phyloP scores from a whole-genome alignment of 2,113 vertebrate species.

The Erythrolamprus reginae region DNA sequence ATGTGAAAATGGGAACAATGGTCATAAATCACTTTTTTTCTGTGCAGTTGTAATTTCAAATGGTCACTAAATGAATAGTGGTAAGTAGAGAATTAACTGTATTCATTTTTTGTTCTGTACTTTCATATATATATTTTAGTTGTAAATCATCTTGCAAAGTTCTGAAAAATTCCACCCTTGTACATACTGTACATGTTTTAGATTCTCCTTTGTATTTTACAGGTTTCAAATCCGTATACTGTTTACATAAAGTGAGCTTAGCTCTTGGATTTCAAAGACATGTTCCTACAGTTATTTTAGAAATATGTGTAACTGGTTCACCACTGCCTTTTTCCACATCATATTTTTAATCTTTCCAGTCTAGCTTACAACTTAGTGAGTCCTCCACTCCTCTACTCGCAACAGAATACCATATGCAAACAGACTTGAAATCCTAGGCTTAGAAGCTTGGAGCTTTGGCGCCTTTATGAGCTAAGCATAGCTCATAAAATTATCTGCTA shows the following conservation, averaged over 20 bases:
- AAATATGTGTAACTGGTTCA: neutral
- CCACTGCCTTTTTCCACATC: neutral
- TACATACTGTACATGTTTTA: neutral
- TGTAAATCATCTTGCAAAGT: neutral
- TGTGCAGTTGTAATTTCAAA: neutral
- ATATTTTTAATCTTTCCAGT: neutral
- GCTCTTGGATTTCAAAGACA: neutral
- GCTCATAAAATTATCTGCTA: too few species aligned
- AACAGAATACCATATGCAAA: too few species aligned
- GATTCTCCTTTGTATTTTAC: neutral
- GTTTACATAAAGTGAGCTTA: neutral
- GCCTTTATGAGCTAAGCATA: too few species aligned
- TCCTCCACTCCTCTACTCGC: too few species aligned
- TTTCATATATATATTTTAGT: neutral
- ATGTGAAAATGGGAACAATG: neutral
- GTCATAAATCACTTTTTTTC: neutral
- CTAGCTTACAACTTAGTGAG: neutral
- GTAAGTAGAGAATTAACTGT: neutral
- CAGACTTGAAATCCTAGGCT: too few species aligned
- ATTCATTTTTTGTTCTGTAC: neutral
- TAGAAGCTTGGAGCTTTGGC: too few species aligned
- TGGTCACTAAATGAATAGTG: neutral
- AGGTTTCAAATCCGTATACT: neutral
- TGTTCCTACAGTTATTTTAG: neutral
- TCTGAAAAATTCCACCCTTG: neutral